A percentile compares a stretch with the other conserved stretches of the same genome.
Evolutionary conservation across 1,140 invertebrate species (phyloP).

Genomic region (Teleopsis dalmanni): DNA sequence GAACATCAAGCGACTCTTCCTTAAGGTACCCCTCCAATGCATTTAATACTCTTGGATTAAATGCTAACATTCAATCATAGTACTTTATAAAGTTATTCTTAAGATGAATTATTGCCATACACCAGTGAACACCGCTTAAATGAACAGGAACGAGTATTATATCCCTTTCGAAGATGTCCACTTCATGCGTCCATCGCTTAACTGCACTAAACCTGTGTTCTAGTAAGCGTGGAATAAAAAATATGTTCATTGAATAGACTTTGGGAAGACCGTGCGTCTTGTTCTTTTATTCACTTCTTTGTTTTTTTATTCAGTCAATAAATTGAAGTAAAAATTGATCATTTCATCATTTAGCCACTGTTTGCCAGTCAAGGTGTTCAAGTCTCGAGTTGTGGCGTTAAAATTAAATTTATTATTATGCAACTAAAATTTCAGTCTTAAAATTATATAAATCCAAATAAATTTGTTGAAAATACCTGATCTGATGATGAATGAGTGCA

Average conservation of each 20-base stretch:
- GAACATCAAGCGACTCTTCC: slow-evolving; percentile 79
- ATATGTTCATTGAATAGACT: slow-evolving; percentile 78
- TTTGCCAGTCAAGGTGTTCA: slow-evolving; percentile 68
- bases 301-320: slow-evolving; percentile 34
- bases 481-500: slow-evolving; percentile 45
- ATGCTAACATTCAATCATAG: slow-evolving; percentile 87
- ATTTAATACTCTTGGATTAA: slow-evolving; percentile 65
- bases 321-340: slow-evolving; percentile 48
- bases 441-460: background rate
- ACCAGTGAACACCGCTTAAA: slow-evolving; percentile 91
- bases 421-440: slow-evolving; percentile 17
- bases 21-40: slow-evolving; percentile 67
- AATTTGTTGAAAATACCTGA: slow-evolving; percentile 31
- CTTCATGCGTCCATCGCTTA: slow-evolving; percentile 81
- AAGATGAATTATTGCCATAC: slow-evolving; percentile 85
- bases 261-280: slow-evolving; percentile 48
- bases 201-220: slow-evolving; percentile 59
- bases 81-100: slow-evolving; percentile 69
- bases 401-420: slow-evolving; percentile 56
- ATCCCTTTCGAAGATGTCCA: slow-evolving; percentile 41
- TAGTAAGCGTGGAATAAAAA: slow-evolving; percentile 85
- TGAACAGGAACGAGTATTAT: slow-evolving; percentile 73
- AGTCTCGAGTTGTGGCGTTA: slow-evolving; percentile 59
- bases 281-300: slow-evolving; percentile 85
- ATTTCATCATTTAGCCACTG: slow-evolving; percentile 97